phyloP scores from a whole-genome alignment of 2,888 invertebrate genomes.

The Callyntrura sp. region DNA sequence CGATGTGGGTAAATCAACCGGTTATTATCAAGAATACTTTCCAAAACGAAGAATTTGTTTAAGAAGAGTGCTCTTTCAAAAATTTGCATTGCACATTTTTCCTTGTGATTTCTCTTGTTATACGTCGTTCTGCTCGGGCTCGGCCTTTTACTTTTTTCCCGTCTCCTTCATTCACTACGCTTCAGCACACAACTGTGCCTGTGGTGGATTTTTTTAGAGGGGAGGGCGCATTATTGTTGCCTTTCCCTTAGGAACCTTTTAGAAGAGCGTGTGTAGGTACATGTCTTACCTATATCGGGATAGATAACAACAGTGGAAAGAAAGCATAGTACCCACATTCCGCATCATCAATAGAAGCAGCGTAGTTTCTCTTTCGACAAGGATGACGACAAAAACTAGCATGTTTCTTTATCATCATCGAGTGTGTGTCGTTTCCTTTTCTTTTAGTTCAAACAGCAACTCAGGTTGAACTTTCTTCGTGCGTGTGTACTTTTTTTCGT shows the following conservation, averaged over 20 bases:
- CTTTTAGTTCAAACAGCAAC: background rate
- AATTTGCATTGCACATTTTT: no score
- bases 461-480: background rate
- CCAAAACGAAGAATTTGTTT: no score
- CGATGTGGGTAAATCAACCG: no score
- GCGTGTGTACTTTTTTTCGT: background rate
- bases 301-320: background rate
- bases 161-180: no score
- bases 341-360: conserved; percentile 38
- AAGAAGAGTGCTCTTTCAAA: no score
- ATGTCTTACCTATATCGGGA: background rate
- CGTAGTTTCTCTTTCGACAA: background rate
- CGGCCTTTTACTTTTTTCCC: no score
- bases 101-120: no score
- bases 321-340: no score
- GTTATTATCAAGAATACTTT: no score
- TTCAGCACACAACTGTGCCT: no score
- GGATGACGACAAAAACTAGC: background rate
- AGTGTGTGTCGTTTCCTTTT: conserved; percentile 10
- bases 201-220: no score
- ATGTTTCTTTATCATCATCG: conserved; percentile 68
- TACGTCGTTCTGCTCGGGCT: no score
- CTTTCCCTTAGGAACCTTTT: background rate
- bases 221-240: background rate
- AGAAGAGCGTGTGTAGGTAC: conserved; percentile 34